Percentiles rank a stretch among this genome's conserved stretches.
These are phyloP conservation scores for Hippocampus comes DNA, from an alignment of 2,113 vertebrate genomes.

Conservation along the genomic window DNA sequence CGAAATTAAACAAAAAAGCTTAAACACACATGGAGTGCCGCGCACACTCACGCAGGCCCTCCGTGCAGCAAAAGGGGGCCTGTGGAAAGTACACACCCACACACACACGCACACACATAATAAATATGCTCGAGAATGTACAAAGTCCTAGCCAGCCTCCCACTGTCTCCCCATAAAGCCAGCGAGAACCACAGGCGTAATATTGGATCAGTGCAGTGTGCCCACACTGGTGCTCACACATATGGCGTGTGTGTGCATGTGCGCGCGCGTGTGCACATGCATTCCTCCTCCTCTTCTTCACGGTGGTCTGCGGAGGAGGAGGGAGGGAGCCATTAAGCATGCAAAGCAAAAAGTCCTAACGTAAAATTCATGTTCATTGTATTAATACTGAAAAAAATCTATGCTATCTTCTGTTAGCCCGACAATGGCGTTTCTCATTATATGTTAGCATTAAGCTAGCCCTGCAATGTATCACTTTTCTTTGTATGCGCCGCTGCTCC, in stretches of 20 bases:
- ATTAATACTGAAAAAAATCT: background rate
- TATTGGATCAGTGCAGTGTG: constrained; percentile 44
- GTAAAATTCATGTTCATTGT: background rate
- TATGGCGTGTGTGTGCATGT: constrained; percentile 36
- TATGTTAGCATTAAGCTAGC: background rate
- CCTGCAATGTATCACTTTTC: too few species aligned
- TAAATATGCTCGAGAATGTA: constrained; percentile 42
- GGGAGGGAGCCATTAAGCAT: constrained; percentile 22
- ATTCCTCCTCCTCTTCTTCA: constrained; percentile 42
- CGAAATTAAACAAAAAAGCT: constrained; percentile 78
- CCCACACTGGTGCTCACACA: constrained; percentile 59
- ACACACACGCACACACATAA: constrained; percentile 20
- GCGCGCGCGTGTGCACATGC: constrained; percentile 34
- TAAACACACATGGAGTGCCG: constrained; percentile 48
- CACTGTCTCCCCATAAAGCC: constrained; percentile 46
- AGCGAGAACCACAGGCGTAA: constrained; percentile 48
- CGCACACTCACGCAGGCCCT: constrained; percentile 1
- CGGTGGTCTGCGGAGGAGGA: constrained; percentile 52
- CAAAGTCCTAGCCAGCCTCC: constrained; percentile 50
- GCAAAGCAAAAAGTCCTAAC: constrained; percentile 1
- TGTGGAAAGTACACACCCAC: constrained; percentile 14
- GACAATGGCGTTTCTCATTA: background rate
- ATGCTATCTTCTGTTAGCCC: background rate
- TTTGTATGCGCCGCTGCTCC: too few species aligned
- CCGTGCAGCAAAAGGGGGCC: background rate